phyloP scores from a whole-genome alignment of 2,888 invertebrate genomes.

The Drosophila vallismaia region DNA sequence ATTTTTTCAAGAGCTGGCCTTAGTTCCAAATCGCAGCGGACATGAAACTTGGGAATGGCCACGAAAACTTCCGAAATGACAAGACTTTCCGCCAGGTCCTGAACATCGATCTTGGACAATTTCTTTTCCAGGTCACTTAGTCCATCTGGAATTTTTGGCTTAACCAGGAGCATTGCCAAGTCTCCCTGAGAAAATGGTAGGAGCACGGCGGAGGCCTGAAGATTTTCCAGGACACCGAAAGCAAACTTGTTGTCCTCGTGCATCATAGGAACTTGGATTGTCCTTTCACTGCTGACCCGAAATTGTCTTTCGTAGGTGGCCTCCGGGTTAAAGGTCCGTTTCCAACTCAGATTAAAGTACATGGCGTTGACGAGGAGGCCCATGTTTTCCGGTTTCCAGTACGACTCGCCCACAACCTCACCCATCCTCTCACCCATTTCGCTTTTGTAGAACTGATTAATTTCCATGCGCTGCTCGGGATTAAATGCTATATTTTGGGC shows the following conservation, averaged over 20 bases:
- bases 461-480: neutral
- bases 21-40: conserved; percentile 2
- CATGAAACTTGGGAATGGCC: conserved; percentile 1
- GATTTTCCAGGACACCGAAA: neutral
- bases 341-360: conserved; percentile 10
- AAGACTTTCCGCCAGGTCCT: neutral
- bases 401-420: neutral
- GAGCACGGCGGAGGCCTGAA: neutral
- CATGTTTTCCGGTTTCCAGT: conserved; percentile 2
- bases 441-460: neutral
- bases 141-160: neutral
- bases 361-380: conserved; percentile 10
- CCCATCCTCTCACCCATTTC: neutral
- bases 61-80: neutral
- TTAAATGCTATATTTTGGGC: neutral
- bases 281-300: neutral
- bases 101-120: neutral
- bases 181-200: neutral
- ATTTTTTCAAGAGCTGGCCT: neutral
- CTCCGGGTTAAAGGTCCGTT: neutral
- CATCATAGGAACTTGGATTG: conserved; percentile 2
- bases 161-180: neutral
- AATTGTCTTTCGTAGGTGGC: neutral
- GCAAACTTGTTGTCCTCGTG: conserved; percentile 11
- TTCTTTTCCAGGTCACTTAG: neutral